A percentile compares a stretch with the other conserved stretches of the same genome.
These are phyloP conservation scores for Ailuropoda melanoleuca DNA, from an alignment of 2,113 vertebrate genomes.

Conservation along the genomic window DNA sequence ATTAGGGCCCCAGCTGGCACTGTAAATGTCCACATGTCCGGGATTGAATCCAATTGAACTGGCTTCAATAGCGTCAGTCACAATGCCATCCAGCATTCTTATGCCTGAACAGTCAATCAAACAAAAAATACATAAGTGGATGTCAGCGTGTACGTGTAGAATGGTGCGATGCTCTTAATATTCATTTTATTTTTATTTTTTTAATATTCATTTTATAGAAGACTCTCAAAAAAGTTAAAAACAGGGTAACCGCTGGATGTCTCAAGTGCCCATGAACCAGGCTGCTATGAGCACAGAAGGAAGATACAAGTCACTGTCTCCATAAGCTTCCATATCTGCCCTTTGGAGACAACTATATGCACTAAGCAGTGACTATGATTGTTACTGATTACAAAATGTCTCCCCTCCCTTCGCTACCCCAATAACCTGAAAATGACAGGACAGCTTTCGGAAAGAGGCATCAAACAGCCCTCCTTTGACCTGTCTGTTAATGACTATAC, in stretches of 20 bases:
- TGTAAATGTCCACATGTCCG: conserved; percentile 98
- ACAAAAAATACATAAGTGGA: background rate
- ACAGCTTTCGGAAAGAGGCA: background rate
- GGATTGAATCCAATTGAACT: conserved; percentile 98
- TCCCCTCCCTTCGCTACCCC: background rate
- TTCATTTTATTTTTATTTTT: background rate
- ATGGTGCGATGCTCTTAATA: background rate
- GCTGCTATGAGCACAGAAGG: background rate
- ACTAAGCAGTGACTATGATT: background rate
- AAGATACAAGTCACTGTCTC: background rate
- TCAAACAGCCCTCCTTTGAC: background rate
- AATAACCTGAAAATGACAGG: background rate
- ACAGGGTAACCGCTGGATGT: background rate
- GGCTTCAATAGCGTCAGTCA: conserved; percentile 98
- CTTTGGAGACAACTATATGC: background rate
- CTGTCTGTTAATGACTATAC: background rate
- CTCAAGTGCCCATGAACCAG: background rate
- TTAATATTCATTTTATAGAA: background rate
- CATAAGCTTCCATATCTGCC: background rate
- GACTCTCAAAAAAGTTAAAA: background rate
- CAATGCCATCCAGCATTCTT: conserved; percentile 97
- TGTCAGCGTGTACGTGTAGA: background rate
- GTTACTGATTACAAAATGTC: background rate
- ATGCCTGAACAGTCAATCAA: conserved; percentile 87
- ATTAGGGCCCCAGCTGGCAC: conserved; percentile 98